A percentile compares a stretch with the other conserved stretches of the same genome.
phyloP scores from a whole-genome alignment of 92 coral and sea anemone genomes.

The Palythoa heliodiscus region DNA sequence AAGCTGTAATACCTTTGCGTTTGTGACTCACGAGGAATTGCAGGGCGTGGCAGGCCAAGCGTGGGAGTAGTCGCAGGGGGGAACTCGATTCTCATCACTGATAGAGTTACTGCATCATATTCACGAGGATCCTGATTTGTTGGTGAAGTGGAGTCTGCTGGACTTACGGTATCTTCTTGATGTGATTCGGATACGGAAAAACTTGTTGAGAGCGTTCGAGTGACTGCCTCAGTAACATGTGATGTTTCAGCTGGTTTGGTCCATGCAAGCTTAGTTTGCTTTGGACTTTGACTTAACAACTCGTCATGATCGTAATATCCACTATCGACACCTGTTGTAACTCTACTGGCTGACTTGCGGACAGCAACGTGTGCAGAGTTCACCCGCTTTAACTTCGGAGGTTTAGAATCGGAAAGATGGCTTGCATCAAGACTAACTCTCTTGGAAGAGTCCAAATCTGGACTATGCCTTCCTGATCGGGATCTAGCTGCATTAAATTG shows the following conservation, averaged over 20 bases:
- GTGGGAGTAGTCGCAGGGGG: constrained; percentile 93
- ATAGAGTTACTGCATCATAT: constrained; percentile 76
- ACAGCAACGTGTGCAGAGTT: constrained; percentile 67
- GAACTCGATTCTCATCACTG: constrained; percentile 75
- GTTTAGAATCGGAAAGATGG: constrained; percentile 62
- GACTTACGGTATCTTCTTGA: constrained; percentile 31
- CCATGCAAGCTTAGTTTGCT: constrained; percentile 75
- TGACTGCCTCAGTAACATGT: constrained; percentile 40
- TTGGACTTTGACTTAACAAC: constrained; percentile 56
- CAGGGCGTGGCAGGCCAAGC: constrained; percentile 85
- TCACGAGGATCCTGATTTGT: constrained; percentile 48
- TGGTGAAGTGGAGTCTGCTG: constrained; percentile 12
- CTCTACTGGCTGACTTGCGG: constrained; percentile 30
- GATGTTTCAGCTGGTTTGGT: constrained; percentile 32
- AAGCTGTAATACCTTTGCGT: constrained; percentile 75
- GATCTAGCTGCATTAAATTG: constrained; percentile 6
- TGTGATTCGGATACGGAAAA: constrained; percentile 43
- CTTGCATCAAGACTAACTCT: constrained; percentile 65
- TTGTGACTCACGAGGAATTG: constrained; percentile 77
- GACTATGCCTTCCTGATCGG: constrained; percentile 33
- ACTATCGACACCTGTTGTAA: constrained; percentile 53
- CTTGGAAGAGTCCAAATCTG: constrained; percentile 58
- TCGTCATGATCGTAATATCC: constrained; percentile 57
- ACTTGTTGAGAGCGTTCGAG: constrained; percentile 53
- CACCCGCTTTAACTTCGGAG: constrained; percentile 65